Base-by-base conservation (phyloP, 2,113 vertebrate genomes). In the Leucosticte australis region DNA sequence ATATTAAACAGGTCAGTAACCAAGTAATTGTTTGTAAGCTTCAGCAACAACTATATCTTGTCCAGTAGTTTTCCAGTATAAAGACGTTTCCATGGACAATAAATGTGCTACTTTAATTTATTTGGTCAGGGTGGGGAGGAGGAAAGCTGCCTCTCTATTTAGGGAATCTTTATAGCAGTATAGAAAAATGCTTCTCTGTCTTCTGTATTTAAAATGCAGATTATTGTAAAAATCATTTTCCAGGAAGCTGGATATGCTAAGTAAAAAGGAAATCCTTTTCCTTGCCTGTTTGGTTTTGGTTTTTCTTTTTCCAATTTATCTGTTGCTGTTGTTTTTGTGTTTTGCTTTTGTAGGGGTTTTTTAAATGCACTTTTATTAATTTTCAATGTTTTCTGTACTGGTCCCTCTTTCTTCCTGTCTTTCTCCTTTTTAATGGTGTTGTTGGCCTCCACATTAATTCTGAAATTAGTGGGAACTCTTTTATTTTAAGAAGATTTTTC, bases 311-410 rank as follows among this genome's bases (percentile, higher is more conserved):
- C 62, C 22, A 69, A 5, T 44, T 59, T 13, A 10, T 39, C 5
- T 33, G 5, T 13, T 84, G 35, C 13, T 44, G 37, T 14, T 50
- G 5, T 52, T 77, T 57, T 60, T 27, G 44, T 76, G 28, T 26
- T 35, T 68, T 75, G 12, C 11, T n/a, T 60, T 39, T 39, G 6
- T 39, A 21, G 33, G 9, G 9, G 0, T 3, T 65, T 67, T 82
- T 63, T 69, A 31, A 81, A 63, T 62, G 28, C 26, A n/a, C 8
- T 69, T 83, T 19, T 89, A 14, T 24, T 20, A 2, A 11, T 83
- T 77, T 89, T 65, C 42, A 91, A 0, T 44, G 6, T 9, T 81
- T 74, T 74, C 39, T 11, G 0, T 41, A n/a, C 16, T 1, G 1
- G 15, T 60, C 4, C 13, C 10, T 69, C 21, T 41, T 57, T n/a